These are phyloP conservation scores for Saguinus midas DNA, from an alignment of 2,113 vertebrate genomes.

Conservation along the genomic window DNA sequence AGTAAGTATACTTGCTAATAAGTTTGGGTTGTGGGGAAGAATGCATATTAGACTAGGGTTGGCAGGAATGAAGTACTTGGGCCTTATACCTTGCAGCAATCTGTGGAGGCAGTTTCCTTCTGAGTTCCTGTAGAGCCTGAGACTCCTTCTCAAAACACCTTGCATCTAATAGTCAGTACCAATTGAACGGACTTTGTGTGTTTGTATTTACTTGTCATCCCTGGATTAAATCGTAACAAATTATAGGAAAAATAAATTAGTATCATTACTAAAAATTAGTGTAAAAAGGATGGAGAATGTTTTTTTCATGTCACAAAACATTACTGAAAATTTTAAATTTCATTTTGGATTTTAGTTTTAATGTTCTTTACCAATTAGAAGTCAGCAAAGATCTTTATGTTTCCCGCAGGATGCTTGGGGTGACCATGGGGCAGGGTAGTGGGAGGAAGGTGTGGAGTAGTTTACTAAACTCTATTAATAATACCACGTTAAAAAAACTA, in stretches of 20 bases:
- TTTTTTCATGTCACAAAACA: background rate
- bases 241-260: slow-evolving; percentile 38
- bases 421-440: no score
- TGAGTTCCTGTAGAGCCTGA: background rate
- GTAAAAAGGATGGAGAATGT: background rate
- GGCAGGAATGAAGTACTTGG: background rate
- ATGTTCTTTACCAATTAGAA: background rate
- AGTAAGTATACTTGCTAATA: background rate
- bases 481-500: background rate
- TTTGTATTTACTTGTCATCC: background rate
- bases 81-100: background rate
- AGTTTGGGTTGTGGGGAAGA: background rate
- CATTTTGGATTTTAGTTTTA: slow-evolving; percentile 35
- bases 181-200: background rate
- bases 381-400: background rate
- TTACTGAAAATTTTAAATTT: slow-evolving; percentile 10
- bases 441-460: background rate
- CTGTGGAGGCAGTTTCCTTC: background rate
- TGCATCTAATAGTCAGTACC: background rate
- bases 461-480: background rate
- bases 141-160: background rate
- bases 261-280: background rate
- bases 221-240: background rate
- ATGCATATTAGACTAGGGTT: background rate
- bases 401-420: background rate